A percentile compares a stretch with the other conserved stretches of the same genome.
phyloP scores from a whole-genome alignment of 2,797 vertebrate species.

The Gambelia wislizenii region DNA sequence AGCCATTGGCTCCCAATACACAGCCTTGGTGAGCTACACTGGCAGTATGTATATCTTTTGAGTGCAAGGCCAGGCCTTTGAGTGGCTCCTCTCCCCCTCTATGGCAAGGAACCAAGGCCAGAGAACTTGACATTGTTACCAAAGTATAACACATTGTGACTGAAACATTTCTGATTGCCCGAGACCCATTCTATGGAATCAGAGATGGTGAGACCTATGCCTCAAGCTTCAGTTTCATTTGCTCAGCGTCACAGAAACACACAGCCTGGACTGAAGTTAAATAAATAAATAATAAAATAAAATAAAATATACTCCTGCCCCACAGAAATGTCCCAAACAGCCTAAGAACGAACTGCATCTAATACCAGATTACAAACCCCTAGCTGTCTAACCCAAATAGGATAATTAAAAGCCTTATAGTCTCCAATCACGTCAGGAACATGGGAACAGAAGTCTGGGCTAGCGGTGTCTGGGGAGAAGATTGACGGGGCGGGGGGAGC shows the following conservation, averaged over 20 bases:
- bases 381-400: neutral
- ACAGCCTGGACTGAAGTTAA: neutral
- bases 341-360: neutral
- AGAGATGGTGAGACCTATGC: neutral
- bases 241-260: too few relatives aligned
- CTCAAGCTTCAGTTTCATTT: neutral
- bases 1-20: neutral
- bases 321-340: neutral
- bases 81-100: neutral
- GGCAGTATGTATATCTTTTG: too few relatives aligned
- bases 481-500: conserved; percentile 4
- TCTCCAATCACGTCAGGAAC: neutral
- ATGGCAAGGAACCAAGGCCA: neutral
- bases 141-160: neutral
- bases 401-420: neutral
- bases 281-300: too few relatives aligned
- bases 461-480: neutral
- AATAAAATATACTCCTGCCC: too few relatives aligned
- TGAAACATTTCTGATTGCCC: neutral
- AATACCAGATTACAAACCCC: neutral
- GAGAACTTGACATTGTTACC: neutral
- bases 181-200: neutral
- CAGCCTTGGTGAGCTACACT: neutral
- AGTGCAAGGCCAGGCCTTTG: neutral
- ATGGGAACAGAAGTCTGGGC: conserved; percentile 17